phyloP scores from a whole-genome alignment of 2,113 vertebrate species.

The Pterocles burchelli region DNA sequence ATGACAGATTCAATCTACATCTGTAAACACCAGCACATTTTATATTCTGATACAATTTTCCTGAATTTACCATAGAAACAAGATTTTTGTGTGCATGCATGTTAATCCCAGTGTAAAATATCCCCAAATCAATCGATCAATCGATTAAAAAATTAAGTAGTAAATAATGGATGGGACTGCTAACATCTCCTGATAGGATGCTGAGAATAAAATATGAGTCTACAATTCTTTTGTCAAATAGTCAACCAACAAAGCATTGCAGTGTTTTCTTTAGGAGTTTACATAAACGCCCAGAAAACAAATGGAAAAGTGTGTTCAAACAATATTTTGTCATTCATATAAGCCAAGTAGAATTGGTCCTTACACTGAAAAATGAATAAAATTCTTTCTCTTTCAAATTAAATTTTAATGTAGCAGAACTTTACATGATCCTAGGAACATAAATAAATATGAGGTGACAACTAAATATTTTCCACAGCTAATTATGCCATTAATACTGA shows the following conservation, averaged over 20 bases:
- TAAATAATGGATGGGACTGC: constrained; percentile 71
- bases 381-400: constrained; percentile 76
- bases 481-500: constrained; percentile 78
- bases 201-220: constrained; percentile 74
- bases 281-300: constrained; percentile 71
- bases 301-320: constrained; percentile 66
- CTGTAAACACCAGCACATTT: constrained; percentile 70
- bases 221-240: constrained; percentile 73
- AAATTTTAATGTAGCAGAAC: constrained; percentile 83
- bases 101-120: constrained; percentile 64
- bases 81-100: constrained; percentile 19
- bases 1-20: constrained; percentile 74
- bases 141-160: constrained; percentile 79
- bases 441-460: constrained; percentile 77
- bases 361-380: constrained; percentile 78
- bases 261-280: constrained; percentile 71
- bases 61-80: constrained; percentile 61
- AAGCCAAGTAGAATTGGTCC: constrained; percentile 71
- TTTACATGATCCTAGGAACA: constrained; percentile 75
- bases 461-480: constrained; percentile 75
- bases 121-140: constrained; percentile 72
- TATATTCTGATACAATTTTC: constrained; percentile 65
- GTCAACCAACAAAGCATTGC: constrained; percentile 66
- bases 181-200: constrained; percentile 62
- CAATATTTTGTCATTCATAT: constrained; percentile 79